These are phyloP conservation scores for Drosophila melanocephala DNA, from an alignment of 2,888 invertebrate species.

Conservation along the genomic window DNA sequence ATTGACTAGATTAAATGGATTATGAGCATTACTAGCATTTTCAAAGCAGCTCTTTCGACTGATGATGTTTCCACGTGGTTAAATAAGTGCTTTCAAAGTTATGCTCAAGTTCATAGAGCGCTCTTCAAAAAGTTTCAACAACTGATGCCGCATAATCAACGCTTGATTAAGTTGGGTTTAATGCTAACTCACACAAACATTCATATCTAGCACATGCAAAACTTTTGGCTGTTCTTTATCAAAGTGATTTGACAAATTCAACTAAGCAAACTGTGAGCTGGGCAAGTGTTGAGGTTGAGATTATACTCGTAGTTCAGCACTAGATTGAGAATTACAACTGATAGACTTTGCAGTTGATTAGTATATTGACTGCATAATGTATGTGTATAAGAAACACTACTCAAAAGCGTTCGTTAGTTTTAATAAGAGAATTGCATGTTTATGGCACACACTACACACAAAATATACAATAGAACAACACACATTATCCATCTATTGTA, in stretches of 20 bases:
- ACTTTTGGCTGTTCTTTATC: slow-evolving; percentile 1
- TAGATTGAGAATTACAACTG: neutral
- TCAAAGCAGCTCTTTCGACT: neutral
- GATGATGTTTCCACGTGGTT: slow-evolving; percentile 17
- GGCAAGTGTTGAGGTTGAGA: neutral
- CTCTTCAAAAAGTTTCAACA: slow-evolving; percentile 30
- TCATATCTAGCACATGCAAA: slow-evolving; percentile 6
- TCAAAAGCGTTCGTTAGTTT: neutral
- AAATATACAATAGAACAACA: neutral
- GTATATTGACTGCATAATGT: neutral
- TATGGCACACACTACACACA: neutral
- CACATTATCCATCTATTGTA: slow-evolving; percentile 5
- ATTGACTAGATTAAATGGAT: slow-evolving; percentile 47
- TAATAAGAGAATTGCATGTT: slow-evolving; percentile 11
- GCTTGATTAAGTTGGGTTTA: slow-evolving; percentile 36
- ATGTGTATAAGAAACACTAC: neutral
- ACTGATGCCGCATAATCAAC: slow-evolving; percentile 38
- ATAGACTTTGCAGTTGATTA: neutral
- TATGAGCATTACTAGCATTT: slow-evolving; percentile 1
- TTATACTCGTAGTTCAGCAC: neutral
- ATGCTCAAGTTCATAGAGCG: slow-evolving; percentile 9
- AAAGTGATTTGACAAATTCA: slow-evolving; percentile 16
- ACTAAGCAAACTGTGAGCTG: slow-evolving; percentile 25
- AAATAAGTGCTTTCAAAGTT: slow-evolving; percentile 33
- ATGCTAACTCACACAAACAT: slow-evolving; percentile 7